Conservation (phyloP, 2,113 vertebrate genomes). For the Gadus chalcogrammus region DNA sequence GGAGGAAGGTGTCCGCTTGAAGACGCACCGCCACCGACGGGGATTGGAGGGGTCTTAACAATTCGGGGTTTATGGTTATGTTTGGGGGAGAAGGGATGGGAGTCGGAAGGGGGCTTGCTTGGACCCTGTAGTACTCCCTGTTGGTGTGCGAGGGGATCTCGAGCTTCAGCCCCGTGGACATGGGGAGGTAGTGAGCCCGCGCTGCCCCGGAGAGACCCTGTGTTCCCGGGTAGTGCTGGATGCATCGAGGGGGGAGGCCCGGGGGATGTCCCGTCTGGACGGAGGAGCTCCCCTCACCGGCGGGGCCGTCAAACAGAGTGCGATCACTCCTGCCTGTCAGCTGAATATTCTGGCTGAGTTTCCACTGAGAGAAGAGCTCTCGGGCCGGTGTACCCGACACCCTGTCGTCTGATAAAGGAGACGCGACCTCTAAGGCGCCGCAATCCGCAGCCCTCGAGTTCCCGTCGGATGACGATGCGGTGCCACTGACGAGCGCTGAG, state of each 20-base stretch:
- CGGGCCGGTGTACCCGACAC: conserved; percentile 24
- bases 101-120: conserved; percentile 41
- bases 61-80: conserved; percentile 72
- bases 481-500: conserved; percentile 30
- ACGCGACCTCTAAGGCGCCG: conserved; percentile 27
- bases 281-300: conserved; percentile 33
- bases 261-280: conserved; percentile 22
- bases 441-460: conserved; percentile 31
- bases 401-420: conserved; percentile 34
- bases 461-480: conserved; percentile 28
- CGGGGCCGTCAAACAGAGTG: conserved; percentile 11
- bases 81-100: conserved; percentile 53
- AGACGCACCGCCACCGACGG: conserved; percentile 86
- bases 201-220: conserved; percentile 80
- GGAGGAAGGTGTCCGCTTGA: conserved; percentile 82
- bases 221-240: conserved; percentile 63
- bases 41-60: conserved; percentile 70
- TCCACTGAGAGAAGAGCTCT: conserved; percentile 51
- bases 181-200: conserved; percentile 81
- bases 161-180: conserved; percentile 83
- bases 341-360: conserved; percentile 48
- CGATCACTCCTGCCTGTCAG: conserved; percentile 39
- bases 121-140: conserved; percentile 33
- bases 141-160: conserved; percentile 72
- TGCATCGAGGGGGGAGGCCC: conserved; percentile 18